Percentiles rank a stretch among this genome's conserved stretches.
Conservation (phyloP, 2,888 invertebrate genomes). For the Lasioglossum lativentre region DNA sequence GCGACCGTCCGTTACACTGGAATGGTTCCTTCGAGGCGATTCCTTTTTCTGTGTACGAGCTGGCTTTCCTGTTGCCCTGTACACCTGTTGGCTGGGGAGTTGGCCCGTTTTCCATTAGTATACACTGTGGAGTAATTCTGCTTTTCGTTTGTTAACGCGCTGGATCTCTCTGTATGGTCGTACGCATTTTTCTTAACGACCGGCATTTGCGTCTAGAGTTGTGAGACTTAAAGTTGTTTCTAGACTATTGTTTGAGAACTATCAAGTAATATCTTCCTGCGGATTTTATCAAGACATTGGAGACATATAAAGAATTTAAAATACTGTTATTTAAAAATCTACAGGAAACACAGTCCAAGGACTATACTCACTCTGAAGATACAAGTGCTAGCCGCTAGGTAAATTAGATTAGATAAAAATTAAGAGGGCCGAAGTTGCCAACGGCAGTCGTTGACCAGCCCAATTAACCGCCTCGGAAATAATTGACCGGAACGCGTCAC, state of each 20-base stretch:
- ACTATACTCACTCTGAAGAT: background rate
- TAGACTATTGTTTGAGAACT: background rate
- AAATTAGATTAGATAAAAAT: background rate
- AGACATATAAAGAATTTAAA: background rate
- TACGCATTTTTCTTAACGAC: background rate
- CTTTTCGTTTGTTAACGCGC: background rate
- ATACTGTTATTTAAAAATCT: too few species aligned
- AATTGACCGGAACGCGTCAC: background rate
- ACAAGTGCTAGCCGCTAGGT: background rate
- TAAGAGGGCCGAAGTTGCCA: background rate
- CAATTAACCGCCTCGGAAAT: background rate
- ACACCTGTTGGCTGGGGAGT: background rate
- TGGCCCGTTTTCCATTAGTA: background rate
- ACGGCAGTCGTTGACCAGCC: background rate
- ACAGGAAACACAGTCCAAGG: background rate
- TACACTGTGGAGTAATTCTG: background rate
- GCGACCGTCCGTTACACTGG: background rate
- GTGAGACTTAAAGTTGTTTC: background rate
- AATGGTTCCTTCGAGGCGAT: conserved; percentile 1
- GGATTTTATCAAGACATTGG: background rate
- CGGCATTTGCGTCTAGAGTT: background rate
- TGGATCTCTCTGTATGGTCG: background rate
- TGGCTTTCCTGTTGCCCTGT: background rate
- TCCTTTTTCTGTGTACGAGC: background rate
- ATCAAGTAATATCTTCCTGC: background rate